phyloP scores from a whole-genome alignment of 2,113 vertebrate genomes.

The Leuciscus idus region DNA sequence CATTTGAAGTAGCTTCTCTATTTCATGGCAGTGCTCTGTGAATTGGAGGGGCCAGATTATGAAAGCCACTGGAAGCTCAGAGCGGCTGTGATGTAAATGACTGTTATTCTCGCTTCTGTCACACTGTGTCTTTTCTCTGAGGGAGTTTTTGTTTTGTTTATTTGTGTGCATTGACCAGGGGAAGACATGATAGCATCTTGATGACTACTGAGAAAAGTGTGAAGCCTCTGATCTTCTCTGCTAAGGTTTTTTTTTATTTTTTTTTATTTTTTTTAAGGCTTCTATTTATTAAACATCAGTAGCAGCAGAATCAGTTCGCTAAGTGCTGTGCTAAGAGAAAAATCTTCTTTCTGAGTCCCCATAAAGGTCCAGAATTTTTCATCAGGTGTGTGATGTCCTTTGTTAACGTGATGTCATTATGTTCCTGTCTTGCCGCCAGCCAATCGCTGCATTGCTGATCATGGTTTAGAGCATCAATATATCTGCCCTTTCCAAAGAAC shows the following conservation, averaged over 20 bases:
- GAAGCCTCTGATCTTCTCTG: not conserved
- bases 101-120: slow-evolving; percentile 61
- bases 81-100: slow-evolving; percentile 69
- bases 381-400: too few species aligned
- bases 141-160: slow-evolving; percentile 49
- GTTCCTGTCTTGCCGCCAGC: too few species aligned
- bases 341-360: not conserved
- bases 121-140: slow-evolving; percentile 41
- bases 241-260: not conserved
- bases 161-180: slow-evolving; percentile 36
- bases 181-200: not conserved
- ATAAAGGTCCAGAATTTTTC: too few species aligned
- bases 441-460: too few species aligned
- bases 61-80: slow-evolving; percentile 68
- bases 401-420: too few species aligned
- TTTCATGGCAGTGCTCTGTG: slow-evolving; percentile 53
- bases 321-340: not conserved
- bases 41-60: slow-evolving; percentile 46
- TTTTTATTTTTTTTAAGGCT: not conserved
- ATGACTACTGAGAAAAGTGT: slow-evolving; percentile 15
- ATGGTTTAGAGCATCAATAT: too few species aligned
- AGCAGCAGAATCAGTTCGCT: not conserved
- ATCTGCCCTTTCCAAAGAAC: too few species aligned
- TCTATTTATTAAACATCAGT: slow-evolving; percentile 12
- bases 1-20: slow-evolving; percentile 61